A percentile compares a stretch with the other conserved stretches of the same genome.
Evolutionary conservation across 2,888 invertebrate species (phyloP).

Genomic region (Bellardia pandia): DNA sequence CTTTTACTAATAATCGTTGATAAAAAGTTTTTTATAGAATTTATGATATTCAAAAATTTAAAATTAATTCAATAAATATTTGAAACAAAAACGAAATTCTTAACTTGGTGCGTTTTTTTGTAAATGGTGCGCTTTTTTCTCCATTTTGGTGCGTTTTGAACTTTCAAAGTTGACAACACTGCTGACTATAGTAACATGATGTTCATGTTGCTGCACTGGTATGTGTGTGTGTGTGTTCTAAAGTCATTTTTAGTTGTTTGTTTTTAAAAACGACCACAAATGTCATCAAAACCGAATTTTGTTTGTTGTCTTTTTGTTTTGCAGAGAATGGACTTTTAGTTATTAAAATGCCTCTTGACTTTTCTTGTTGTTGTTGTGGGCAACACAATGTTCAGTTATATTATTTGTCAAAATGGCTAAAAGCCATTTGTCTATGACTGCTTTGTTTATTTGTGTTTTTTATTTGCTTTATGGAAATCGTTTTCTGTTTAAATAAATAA

Average conservation of each 20-base stretch:
- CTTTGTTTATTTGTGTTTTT: slow-evolving; percentile 13
- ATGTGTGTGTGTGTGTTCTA: not conserved
- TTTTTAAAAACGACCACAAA: slow-evolving; percentile 28
- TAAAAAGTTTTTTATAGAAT: too few relatives aligned
- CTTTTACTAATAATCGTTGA: too few relatives aligned
- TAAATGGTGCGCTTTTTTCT: too few relatives aligned
- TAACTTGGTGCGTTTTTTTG: too few relatives aligned
- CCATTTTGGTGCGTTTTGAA: too few relatives aligned
- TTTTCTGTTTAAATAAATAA: slow-evolving; percentile 56
- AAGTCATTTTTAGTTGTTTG: not conserved
- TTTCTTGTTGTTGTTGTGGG: slow-evolving; percentile 9
- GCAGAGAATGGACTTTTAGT: slow-evolving; percentile 5
- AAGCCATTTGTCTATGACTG: slow-evolving; percentile 41
- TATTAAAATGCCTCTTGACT: slow-evolving; percentile 27
- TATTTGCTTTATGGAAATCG: slow-evolving; percentile 44
- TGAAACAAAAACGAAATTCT: too few relatives aligned
- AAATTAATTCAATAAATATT: too few relatives aligned
- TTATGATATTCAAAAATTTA: too few relatives aligned
- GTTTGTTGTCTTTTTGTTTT: slow-evolving; percentile 15
- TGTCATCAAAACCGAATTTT: slow-evolving; percentile 39
- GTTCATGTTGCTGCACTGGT: too few relatives aligned
- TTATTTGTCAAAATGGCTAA: slow-evolving; percentile 33
- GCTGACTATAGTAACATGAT: too few relatives aligned
- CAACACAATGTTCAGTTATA: not conserved
- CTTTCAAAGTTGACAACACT: too few relatives aligned